These are phyloP conservation scores for Boleophthalmus pectinirostris DNA, from an alignment of 2,113 vertebrate species.

Conservation along the genomic window DNA sequence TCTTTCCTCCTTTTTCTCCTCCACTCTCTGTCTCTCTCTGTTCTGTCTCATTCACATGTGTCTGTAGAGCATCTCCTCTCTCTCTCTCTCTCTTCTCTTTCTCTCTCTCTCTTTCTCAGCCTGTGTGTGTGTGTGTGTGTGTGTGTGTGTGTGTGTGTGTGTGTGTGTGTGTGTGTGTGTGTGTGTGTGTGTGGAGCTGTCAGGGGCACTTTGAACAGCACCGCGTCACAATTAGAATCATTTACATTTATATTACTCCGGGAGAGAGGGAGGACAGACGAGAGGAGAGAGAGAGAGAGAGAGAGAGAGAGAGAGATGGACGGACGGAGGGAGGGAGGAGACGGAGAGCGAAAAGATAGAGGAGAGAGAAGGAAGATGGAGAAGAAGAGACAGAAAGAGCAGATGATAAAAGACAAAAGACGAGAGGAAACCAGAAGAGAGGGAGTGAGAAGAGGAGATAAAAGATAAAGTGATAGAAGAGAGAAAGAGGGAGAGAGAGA, in stretches of 20 bases:
- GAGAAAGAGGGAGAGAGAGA: background rate
- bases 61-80: too few relatives aligned
- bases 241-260: background rate
- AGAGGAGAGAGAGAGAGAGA: background rate
- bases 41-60: too few relatives aligned
- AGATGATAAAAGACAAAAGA: background rate
- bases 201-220: background rate
- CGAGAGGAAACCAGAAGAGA: background rate
- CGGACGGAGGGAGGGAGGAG: background rate
- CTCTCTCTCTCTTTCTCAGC: too few relatives aligned
- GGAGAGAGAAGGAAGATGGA: background rate
- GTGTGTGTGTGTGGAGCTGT: background rate
- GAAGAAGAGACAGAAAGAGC: background rate
- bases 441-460: background rate
- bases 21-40: too few relatives aligned
- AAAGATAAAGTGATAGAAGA: background rate
- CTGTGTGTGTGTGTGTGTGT: too few relatives aligned
- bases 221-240: background rate
- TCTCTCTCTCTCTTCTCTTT: too few relatives aligned
- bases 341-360: too few relatives aligned
- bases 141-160: too few relatives aligned
- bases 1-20: too few relatives aligned
- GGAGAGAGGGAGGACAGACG: too few relatives aligned
- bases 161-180: too few relatives aligned
- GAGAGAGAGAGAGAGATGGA: background rate